phyloP scores from a whole-genome alignment of 2,113 vertebrate species.

The Cariama cristata region DNA sequence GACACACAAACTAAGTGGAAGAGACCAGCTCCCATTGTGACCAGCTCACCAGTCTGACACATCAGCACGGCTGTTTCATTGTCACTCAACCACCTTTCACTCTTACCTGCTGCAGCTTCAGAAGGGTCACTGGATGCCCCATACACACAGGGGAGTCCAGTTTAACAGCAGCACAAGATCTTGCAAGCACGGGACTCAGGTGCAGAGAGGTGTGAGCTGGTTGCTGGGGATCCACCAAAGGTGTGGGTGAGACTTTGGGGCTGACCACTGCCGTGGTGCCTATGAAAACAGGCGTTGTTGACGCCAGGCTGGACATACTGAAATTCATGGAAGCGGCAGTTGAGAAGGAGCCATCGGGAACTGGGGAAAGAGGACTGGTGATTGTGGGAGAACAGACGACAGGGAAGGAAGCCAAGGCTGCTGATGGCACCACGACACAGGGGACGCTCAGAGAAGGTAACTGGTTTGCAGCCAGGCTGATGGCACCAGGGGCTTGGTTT shows the following conservation, averaged over 20 bases:
- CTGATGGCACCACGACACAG: constrained; percentile 85
- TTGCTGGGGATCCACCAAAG: constrained; percentile 42
- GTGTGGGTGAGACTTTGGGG: constrained; percentile 14
- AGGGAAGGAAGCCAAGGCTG: constrained; percentile 81
- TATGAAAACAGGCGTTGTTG: constrained; percentile 78
- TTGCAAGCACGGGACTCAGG: constrained; percentile 66
- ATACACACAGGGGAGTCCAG: constrained; percentile 68
- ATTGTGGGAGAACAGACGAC: constrained; percentile 78
- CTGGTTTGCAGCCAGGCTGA: constrained; percentile 64
- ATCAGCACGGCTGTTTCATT: rapidly evolving
- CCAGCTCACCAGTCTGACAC: not conserved
- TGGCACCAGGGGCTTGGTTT: constrained; percentile 67
- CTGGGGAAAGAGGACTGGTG: constrained; percentile 8
- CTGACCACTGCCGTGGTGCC: constrained; percentile 65
- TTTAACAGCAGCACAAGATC: constrained; percentile 20
- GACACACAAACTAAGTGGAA: not conserved
- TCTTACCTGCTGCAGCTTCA: constrained; percentile 80
- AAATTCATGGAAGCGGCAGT: constrained; percentile 72
- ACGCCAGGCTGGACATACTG: constrained; percentile 73
- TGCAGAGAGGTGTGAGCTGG: constrained; percentile 9
- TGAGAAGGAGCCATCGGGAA: constrained; percentile 48
- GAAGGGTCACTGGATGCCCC: constrained; percentile 46
- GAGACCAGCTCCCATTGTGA: not conserved
- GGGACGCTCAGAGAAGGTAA: constrained; percentile 83
- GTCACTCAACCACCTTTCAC: not conserved